Conservation (phyloP, 1,140 invertebrate genomes). For the Bombus confusus region DNA sequence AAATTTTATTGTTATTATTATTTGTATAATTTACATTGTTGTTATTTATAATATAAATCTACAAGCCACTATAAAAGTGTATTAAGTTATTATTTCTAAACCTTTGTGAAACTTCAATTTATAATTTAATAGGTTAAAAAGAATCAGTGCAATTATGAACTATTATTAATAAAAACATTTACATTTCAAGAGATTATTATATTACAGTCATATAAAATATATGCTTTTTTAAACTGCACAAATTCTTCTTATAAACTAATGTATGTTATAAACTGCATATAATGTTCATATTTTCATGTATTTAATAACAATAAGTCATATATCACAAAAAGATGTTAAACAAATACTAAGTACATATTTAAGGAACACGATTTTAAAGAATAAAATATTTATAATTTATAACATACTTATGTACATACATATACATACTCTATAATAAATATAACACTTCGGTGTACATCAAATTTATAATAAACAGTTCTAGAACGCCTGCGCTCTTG, state of each 20-base stretch:
- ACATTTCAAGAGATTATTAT: background rate
- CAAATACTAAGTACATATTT: background rate
- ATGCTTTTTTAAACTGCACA: background rate
- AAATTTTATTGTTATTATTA: too few species aligned
- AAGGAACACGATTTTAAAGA: background rate
- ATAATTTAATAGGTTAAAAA: background rate
- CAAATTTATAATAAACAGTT: conserved; percentile 21
- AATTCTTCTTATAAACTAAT: background rate
- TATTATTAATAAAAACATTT: background rate
- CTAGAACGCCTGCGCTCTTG: conserved; percentile 43
- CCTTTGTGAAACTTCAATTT: too few species aligned
- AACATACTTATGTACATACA: background rate
- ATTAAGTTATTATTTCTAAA: too few species aligned
- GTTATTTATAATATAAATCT: too few species aligned
- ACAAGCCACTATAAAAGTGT: too few species aligned
- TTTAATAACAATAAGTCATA: background rate
- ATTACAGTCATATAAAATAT: background rate
- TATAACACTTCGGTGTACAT: conserved; percentile 9
- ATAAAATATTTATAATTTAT: conserved; percentile 10
- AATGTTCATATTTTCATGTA: background rate
- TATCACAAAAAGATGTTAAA: background rate
- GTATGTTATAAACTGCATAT: background rate
- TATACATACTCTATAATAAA: background rate
- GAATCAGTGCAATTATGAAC: background rate
- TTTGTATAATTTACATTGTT: too few species aligned